phyloP scores from a whole-genome alignment of 2,797 vertebrate genomes.

The Varecia variegata region DNA sequence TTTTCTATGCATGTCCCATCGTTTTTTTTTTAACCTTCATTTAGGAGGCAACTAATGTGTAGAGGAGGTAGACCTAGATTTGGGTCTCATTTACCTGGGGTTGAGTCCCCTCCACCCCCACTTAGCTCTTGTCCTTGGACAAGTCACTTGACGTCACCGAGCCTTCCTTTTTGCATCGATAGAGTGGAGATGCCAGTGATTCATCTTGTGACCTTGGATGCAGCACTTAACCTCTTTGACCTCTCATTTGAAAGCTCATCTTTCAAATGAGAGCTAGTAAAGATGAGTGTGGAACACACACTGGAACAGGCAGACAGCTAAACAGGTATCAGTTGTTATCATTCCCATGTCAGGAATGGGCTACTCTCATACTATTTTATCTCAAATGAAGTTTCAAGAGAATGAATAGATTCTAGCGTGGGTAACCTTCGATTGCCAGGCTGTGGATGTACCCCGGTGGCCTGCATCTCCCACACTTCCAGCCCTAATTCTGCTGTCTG shows the following conservation, averaged over 20 bases:
- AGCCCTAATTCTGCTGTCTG: background rate
- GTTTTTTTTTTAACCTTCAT: background rate
- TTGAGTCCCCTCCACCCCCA: background rate
- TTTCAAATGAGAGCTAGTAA: background rate
- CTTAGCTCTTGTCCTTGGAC: background rate
- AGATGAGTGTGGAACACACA: background rate
- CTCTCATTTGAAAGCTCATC: too few species aligned
- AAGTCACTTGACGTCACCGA: rapidly evolving
- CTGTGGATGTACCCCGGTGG: background rate
- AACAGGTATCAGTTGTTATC: rapidly evolving
- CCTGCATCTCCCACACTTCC: background rate
- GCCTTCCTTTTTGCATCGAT: background rate
- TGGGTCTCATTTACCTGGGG: background rate
- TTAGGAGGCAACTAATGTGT: rapidly evolving
- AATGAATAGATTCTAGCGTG: rapidly evolving
- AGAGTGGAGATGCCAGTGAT: background rate
- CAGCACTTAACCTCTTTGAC: background rate
- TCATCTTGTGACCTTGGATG: background rate
- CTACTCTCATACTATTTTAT: background rate
- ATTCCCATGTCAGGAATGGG: background rate
- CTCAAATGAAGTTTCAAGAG: background rate
- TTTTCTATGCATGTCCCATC: background rate
- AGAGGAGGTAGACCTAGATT: too few species aligned
- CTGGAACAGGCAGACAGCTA: background rate
- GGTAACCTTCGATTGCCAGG: too few species aligned